A percentile compares a stretch with the other conserved stretches of the same genome.
These are phyloP conservation scores for Drosophila arawakana DNA, from an alignment of 1,140 invertebrate genomes.

Conservation along the genomic window DNA sequence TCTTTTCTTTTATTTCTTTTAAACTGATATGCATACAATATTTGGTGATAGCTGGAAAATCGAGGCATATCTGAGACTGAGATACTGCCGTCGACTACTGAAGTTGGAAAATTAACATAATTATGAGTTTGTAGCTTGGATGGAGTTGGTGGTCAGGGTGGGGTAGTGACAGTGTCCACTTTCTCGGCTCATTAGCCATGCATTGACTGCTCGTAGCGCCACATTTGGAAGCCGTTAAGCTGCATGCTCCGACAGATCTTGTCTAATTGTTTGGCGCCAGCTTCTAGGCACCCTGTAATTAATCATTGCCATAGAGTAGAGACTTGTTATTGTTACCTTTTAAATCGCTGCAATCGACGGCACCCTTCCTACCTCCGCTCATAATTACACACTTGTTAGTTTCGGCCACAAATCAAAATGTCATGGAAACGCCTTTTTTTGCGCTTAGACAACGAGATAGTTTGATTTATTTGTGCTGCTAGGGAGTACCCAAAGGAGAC, in stretches of 20 bases:
- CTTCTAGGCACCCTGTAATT: constrained; percentile 52
- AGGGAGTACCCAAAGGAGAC: no score
- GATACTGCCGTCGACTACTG: constrained; percentile 54
- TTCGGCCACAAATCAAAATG: constrained; percentile 75
- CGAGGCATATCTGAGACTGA: constrained; percentile 15
- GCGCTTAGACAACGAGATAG: constrained; percentile 30
- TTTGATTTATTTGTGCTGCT: constrained; percentile 54
- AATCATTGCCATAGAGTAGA: constrained; percentile 49
- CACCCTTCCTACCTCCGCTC: constrained; percentile 25
- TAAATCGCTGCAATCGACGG: constrained; percentile 66
- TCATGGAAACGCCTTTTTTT: constrained; percentile 56
- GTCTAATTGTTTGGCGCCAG: constrained; percentile 79
- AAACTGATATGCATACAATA: constrained; percentile 16
- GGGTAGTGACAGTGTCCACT: constrained; percentile 47
- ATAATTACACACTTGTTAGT: constrained; percentile 84
- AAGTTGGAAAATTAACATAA: constrained; percentile 74
- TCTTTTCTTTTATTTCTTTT: background rate
- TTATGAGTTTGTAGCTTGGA: constrained; percentile 50
- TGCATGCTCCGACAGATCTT: constrained; percentile 53
- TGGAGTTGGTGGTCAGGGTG: background rate
- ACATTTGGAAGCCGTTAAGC: constrained; percentile 75
- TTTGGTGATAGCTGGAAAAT: constrained; percentile 1
- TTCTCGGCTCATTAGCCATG: constrained; percentile 78
- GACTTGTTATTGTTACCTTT: constrained; percentile 72
- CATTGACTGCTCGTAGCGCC: constrained; percentile 58